Evolutionary conservation across 2,113 vertebrate genomes (phyloP), one percentile per base, ranked within the genome.

Genomic region (Leptocoma aspasia): DNA sequence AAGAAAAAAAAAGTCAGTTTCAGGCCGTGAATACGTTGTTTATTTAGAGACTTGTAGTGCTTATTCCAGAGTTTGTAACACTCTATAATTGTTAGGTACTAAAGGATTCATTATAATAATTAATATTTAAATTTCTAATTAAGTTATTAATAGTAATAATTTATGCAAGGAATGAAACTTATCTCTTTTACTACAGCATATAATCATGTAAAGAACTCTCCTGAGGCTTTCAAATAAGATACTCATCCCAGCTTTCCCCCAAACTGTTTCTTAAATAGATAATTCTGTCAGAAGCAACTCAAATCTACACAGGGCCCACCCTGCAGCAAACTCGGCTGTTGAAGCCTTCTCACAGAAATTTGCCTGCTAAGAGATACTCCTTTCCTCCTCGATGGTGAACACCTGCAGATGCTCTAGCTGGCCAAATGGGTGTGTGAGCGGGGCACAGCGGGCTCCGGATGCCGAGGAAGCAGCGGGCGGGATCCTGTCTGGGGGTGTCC

Each of bases 31-130:
- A 54, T 27, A 49, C 3, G 7, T 66, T 95, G 64, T 90, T 96
- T 95, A 86, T 87, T 93, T 88, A 90, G 79, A 68, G 31, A 31
- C 20, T 92, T 86, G 31, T 35, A 30, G 50, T 77, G 75, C 86
- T 96, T 90, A 92, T 92, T 94, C 91, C 76, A 81, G 82, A 90
- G 79, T 91, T 95, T 88, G 42, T 90, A 75, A 92, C 56, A 75
- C 66, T 84, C 39, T 59, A 1, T 85, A 94, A 95, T 91, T 92
- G 78, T 83, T 82, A 94, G 63, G 71, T 88, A 91, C 86, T 93
- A 88, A 94, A 92, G 35, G 54, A 59, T 79, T 82, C 5, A 82
- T 94, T 97, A 90, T 30, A 85, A 82, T 88, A 81, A 93, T 93
- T 84, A 84, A 84, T 79, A 90, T 63, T 90, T 82, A 66, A 79